Evolutionary conservation across 2,888 invertebrate genomes (phyloP).

Genomic region (Eugnorisma glareosa): DNA sequence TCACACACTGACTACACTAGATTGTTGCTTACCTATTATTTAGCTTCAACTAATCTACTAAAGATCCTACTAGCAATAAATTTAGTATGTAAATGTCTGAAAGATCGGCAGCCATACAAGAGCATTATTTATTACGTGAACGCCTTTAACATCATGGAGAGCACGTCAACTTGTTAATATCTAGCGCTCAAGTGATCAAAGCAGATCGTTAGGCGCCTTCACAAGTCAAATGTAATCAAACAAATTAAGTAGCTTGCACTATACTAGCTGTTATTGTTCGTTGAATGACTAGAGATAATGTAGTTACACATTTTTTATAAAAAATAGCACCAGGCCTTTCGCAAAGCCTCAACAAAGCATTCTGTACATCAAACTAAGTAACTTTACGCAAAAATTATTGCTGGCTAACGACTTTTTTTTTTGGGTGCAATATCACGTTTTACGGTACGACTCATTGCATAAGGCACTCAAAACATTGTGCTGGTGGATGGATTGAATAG

Average conservation of each 20-base stretch:
- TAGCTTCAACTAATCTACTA: not conserved
- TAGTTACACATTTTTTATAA: no score
- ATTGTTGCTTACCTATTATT: not conserved
- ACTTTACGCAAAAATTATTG: no score
- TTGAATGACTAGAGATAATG: no score
- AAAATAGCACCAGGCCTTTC: no score
- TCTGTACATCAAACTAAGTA: no score
- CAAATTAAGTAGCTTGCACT: not conserved
- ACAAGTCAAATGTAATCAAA: constrained; percentile 15
- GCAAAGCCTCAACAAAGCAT: no score
- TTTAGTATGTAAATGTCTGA: not conserved
- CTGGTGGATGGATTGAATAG: no score
- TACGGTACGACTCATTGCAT: no score
- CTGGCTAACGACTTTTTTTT: no score
- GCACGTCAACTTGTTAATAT: constrained; percentile 5
- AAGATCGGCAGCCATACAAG: not conserved
- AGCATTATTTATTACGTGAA: not conserved
- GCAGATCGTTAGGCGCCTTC: constrained; percentile 3
- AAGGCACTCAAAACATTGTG: no score
- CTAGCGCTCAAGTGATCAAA: constrained; percentile 15
- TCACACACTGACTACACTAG: not conserved
- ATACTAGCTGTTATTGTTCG: not conserved
- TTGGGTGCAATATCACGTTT: no score
- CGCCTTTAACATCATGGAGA: not conserved
- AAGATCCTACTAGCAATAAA: not conserved